Conservation (phyloP, 1,140 invertebrate genomes). For the Batillaria attramentaria region DNA sequence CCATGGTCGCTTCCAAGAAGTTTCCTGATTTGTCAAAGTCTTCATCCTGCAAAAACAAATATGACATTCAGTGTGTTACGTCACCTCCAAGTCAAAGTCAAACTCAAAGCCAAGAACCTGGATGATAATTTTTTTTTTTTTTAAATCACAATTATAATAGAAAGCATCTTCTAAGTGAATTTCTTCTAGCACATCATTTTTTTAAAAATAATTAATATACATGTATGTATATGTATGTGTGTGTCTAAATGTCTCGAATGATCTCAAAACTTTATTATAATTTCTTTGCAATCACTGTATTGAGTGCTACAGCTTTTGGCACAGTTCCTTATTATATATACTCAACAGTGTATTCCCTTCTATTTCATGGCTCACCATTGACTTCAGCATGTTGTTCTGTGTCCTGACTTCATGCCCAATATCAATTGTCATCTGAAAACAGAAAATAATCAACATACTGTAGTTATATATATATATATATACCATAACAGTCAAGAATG, state of each 20-base stretch:
- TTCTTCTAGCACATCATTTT: too few species aligned
- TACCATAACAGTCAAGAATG: not conserved
- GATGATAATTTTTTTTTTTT: too few species aligned
- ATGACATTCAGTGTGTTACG: too few species aligned
- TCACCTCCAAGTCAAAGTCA: too few species aligned
- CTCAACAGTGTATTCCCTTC: not conserved
- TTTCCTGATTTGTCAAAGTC: constrained; percentile 63
- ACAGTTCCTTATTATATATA: not conserved
- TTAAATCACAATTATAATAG: too few species aligned
- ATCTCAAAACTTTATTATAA: too few species aligned
- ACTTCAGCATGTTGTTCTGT: constrained; percentile 56
- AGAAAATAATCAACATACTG: not conserved
- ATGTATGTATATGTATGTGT: too few species aligned
- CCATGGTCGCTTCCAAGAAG: constrained; percentile 58
- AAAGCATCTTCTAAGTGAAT: not conserved
- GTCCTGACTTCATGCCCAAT: constrained; percentile 61
- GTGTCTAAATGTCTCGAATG: too few species aligned
- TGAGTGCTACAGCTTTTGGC: too few species aligned
- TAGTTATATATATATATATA: not conserved
- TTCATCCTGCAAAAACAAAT: constrained; percentile 54
- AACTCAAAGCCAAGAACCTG: not conserved
- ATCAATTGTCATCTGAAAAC: constrained; percentile 57
- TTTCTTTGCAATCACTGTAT: too few species aligned
- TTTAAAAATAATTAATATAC: too few species aligned
- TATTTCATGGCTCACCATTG: constrained; percentile 50